These are phyloP conservation scores for Epirrhoe alternata DNA, from an alignment of 2,888 invertebrate species.

Conservation along the genomic window DNA sequence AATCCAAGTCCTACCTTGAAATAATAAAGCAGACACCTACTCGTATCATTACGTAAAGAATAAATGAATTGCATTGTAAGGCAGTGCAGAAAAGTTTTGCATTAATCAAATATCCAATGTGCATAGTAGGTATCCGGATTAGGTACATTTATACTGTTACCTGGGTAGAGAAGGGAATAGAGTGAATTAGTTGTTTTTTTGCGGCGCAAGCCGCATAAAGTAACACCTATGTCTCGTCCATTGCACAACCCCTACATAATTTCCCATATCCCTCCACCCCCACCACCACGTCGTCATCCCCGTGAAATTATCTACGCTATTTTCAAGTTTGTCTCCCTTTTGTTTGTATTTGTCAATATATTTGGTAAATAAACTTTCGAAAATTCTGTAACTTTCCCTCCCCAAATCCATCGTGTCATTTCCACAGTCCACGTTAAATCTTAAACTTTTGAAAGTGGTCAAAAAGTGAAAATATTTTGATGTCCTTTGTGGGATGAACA, in stretches of 20 bases:
- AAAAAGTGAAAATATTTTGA: slow-evolving; percentile 1
- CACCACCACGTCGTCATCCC: slow-evolving; percentile 13
- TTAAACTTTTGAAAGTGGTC: not conserved
- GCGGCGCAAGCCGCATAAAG: slow-evolving; percentile 25
- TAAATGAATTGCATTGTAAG: not conserved
- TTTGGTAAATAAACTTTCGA: slow-evolving; percentile 15
- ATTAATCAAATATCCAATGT: not conserved
- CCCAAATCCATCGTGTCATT: not conserved
- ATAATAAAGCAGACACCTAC: slow-evolving; percentile 1
- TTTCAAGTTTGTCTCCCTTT: slow-evolving; percentile 26
- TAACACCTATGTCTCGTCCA: slow-evolving; percentile 33
- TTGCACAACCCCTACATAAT: slow-evolving; percentile 20
- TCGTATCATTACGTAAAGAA: slow-evolving; percentile 16
- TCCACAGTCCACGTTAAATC: not conserved
- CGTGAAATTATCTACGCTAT: slow-evolving; percentile 23
- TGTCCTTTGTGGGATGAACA: slow-evolving; percentile 31
- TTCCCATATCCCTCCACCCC: slow-evolving; percentile 1
- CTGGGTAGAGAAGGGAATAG: not conserved
- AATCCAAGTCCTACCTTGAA: slow-evolving; percentile 12
- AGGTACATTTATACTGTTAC: not conserved
- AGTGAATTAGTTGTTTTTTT: slow-evolving; percentile 7
- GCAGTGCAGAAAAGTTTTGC: not conserved
- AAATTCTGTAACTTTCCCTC: not conserved
- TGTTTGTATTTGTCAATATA: slow-evolving; percentile 13
- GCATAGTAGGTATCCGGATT: not conserved